Conservation (phyloP, 2,888 invertebrate species). For the Ditylenchus weischeri region DNA sequence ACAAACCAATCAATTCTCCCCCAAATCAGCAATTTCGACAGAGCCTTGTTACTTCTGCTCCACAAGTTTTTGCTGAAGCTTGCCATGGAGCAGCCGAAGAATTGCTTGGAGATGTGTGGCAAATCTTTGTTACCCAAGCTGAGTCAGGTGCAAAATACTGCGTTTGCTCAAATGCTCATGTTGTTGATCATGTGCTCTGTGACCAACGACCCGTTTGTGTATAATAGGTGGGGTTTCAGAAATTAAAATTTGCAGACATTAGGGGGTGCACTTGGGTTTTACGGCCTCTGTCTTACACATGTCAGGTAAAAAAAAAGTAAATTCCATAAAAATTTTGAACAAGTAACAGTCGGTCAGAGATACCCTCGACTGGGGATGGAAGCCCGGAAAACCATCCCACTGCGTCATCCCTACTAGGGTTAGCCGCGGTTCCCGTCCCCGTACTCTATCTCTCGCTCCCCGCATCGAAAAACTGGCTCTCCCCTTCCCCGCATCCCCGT, state of each 20-base stretch:
- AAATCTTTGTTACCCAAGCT: conserved; percentile 5
- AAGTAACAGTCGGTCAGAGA: too few species aligned
- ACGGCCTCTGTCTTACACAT: too few species aligned
- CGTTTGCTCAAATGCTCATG: conserved; percentile 10
- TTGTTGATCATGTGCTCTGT: conserved; percentile 14
- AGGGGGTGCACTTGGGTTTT: too few species aligned
- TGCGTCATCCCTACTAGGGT: too few species aligned
- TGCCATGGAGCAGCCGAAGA: neutral
- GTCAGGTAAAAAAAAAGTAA: too few species aligned
- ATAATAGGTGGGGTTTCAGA: conserved; percentile 1
- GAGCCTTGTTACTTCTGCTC: conserved; percentile 7
- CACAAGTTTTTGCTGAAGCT: neutral
- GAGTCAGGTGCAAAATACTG: conserved; percentile 1
- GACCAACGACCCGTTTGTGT: conserved; percentile 1
- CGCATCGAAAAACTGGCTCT: too few species aligned
- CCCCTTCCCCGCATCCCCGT: too few species aligned
- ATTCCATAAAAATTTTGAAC: too few species aligned
- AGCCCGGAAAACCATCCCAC: too few species aligned
- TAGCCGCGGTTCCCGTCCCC: too few species aligned
- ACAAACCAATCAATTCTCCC: neutral
- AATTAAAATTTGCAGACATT: neutral
- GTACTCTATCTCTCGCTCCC: too few species aligned
- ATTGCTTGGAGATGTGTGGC: conserved; percentile 9
- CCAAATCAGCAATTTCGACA: conserved; percentile 10
- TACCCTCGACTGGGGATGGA: too few species aligned